Conservation (phyloP, 2,797 vertebrate genomes). For the Rhadinocentrus ornatus region DNA sequence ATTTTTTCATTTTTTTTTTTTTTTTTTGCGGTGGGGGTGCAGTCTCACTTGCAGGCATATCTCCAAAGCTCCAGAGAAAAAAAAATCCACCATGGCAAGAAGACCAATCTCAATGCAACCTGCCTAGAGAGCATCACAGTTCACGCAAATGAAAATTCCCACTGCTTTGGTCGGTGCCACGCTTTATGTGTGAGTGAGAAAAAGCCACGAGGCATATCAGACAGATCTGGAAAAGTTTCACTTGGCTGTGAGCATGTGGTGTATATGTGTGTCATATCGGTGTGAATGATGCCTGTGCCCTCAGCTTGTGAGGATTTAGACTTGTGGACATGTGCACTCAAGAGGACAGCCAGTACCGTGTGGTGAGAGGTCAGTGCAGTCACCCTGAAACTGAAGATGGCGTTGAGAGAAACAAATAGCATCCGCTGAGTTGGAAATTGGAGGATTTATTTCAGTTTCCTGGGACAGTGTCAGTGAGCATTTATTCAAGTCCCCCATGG, state of each 20-base stretch:
- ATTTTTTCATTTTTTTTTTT: too few relatives aligned
- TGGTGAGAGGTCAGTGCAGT: slow-evolving; percentile 52
- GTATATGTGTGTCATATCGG: slow-evolving; percentile 13
- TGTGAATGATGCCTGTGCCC: slow-evolving; percentile 4
- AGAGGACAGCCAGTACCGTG: slow-evolving; percentile 33
- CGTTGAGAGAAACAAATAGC: slow-evolving; percentile 57
- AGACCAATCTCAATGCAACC: slow-evolving; percentile 57
- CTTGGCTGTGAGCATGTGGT: not conserved
- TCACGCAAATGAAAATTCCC: slow-evolving; percentile 41
- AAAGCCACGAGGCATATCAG: slow-evolving; percentile 3
- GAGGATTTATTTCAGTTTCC: slow-evolving; percentile 54
- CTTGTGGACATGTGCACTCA: slow-evolving; percentile 34
- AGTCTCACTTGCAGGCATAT: slow-evolving; percentile 42
- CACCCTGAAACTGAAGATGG: slow-evolving; percentile 57
- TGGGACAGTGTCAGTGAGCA: slow-evolving; percentile 37
- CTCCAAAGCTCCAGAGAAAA: slow-evolving; percentile 45
- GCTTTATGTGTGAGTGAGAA: not conserved
- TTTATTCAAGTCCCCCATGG: slow-evolving; percentile 21
- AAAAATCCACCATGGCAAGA: slow-evolving; percentile 53
- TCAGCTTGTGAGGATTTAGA: slow-evolving; percentile 13
- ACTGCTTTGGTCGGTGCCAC: not conserved
- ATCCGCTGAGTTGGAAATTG: slow-evolving; percentile 52
- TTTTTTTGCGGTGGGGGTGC: too few relatives aligned
- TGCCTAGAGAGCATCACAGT: slow-evolving; percentile 51
- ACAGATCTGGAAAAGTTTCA: slow-evolving; percentile 1